Evolutionary conservation across 2,888 invertebrate genomes (phyloP).

Genomic region (Luffia ferchaultella): DNA sequence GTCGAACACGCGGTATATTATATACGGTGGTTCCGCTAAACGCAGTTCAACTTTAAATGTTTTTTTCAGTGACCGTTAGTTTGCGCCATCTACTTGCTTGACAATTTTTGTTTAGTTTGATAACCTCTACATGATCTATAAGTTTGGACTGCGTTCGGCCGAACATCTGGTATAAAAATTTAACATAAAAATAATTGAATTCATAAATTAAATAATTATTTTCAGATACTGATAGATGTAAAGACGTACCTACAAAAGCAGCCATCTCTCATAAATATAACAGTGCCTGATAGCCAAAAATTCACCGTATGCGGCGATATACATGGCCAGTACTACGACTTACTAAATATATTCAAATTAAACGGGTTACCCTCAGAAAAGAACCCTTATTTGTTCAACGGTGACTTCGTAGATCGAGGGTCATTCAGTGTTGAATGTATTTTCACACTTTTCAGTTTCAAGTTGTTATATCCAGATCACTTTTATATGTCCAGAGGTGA

Average conservation of each 20-base stretch:
- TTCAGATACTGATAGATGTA: conserved; percentile 90
- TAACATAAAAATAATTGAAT: too few relatives aligned
- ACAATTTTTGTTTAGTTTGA: too few relatives aligned
- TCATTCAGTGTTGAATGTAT: conserved; percentile 99
- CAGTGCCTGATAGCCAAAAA: conserved; percentile 84
- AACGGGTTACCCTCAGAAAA: conserved; percentile 95
- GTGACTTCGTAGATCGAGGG: conserved; percentile 99
- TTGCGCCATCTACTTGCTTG: too few relatives aligned
- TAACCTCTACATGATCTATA: too few relatives aligned
- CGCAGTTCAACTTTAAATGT: too few relatives aligned
- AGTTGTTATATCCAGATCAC: conserved; percentile 93
- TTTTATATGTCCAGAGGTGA: conserved; percentile 98
- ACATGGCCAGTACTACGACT: conserved; percentile 98
- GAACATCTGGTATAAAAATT: too few relatives aligned
- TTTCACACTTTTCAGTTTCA: conserved; percentile 96
- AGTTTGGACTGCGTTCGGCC: too few relatives aligned
- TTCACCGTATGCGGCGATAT: conserved; percentile 99
- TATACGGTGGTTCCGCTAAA: too few relatives aligned
- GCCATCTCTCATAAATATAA: conserved; percentile 90
- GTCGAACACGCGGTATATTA: too few relatives aligned
- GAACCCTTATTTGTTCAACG: conserved; percentile 98
- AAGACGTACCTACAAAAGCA: conserved; percentile 84
- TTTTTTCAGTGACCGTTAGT: too few relatives aligned
- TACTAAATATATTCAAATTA: conserved; percentile 96
- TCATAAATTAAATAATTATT: too few relatives aligned